Conservation (phyloP, 1,140 invertebrate genomes). For the Zaprionus ghesquierei region DNA sequence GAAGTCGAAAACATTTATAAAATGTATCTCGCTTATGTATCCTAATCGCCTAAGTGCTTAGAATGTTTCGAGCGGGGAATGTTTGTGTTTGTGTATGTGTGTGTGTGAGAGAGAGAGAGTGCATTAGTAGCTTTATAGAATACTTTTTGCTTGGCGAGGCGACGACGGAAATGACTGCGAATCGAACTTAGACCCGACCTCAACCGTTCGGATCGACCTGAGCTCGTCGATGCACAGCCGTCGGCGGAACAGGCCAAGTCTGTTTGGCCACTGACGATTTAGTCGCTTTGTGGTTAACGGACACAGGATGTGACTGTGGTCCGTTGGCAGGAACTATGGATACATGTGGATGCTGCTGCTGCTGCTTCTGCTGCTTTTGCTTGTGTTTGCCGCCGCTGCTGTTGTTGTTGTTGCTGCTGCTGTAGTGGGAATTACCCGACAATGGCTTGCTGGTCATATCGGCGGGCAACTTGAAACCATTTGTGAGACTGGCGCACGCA, state of each 20-base stretch:
- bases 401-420: conserved; percentile 33
- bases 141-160: conserved; percentile 59
- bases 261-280: conserved; percentile 48
- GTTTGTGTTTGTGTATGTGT: conserved; percentile 40
- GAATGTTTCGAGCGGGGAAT: conserved; percentile 78
- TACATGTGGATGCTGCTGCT: conserved; percentile 52
- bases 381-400: conserved; percentile 26
- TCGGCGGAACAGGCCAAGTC: conserved; percentile 62
- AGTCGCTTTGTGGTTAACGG: conserved; percentile 56
- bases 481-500: conserved; percentile 58
- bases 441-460: conserved; percentile 46
- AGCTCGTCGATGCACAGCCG: conserved; percentile 63
- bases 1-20: conserved; percentile 70
- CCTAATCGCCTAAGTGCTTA: conserved; percentile 48
- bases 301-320: conserved; percentile 32
- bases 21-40: conserved; percentile 55
- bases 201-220: conserved; percentile 81
- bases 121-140: conserved; percentile 61
- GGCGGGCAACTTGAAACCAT: conserved; percentile 72
- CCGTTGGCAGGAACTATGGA: conserved; percentile 77
- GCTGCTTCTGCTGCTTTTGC: conserved; percentile 28
- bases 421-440: conserved; percentile 22
- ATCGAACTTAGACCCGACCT: conserved; percentile 3
- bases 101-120: conserved; percentile 36
- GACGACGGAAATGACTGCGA: conserved; percentile 11